Percentiles rank a stretch among this genome's conserved stretches.
Evolutionary conservation across 1,140 invertebrate species (phyloP).

Genomic region (Atta cephalotes): DNA sequence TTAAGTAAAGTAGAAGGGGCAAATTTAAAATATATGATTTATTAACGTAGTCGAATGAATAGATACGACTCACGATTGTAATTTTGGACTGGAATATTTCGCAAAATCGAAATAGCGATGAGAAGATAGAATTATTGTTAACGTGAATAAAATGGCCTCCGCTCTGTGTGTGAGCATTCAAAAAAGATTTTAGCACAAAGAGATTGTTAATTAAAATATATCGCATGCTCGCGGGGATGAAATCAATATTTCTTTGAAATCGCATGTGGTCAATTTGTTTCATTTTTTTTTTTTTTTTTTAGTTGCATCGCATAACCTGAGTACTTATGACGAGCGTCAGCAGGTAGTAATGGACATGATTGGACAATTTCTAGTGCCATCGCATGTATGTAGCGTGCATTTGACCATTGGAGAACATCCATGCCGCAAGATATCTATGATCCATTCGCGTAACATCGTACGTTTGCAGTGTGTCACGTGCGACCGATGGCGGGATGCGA

Average conservation of each 20-base stretch:
- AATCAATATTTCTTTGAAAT: constrained; percentile 24
- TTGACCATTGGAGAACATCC: constrained; percentile 82
- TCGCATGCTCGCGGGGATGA: background rate
- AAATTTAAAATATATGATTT: constrained; percentile 8
- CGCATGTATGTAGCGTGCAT: constrained; percentile 79
- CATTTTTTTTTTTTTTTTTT: background rate
- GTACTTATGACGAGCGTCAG: constrained; percentile 37
- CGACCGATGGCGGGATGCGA: constrained; percentile 47
- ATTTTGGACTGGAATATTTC: constrained; percentile 3
- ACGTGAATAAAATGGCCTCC: background rate
- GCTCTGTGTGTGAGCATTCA: background rate
- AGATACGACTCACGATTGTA: background rate
- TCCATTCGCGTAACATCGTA: constrained; percentile 73
- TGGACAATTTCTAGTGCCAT: constrained; percentile 78
- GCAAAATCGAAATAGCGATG: too few species aligned
- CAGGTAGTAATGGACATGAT: constrained; percentile 68
- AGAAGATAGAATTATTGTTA: background rate
- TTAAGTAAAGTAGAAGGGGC: background rate
- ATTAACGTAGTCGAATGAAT: background rate
- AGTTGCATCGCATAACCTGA: background rate
- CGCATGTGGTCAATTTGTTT: background rate
- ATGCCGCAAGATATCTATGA: constrained; percentile 76
- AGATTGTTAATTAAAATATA: constrained; percentile 14
- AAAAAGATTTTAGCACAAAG: background rate
- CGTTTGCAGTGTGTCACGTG: constrained; percentile 67